Conservation (phyloP, 2,797 vertebrate genomes). For the Allobates femoralis region DNA sequence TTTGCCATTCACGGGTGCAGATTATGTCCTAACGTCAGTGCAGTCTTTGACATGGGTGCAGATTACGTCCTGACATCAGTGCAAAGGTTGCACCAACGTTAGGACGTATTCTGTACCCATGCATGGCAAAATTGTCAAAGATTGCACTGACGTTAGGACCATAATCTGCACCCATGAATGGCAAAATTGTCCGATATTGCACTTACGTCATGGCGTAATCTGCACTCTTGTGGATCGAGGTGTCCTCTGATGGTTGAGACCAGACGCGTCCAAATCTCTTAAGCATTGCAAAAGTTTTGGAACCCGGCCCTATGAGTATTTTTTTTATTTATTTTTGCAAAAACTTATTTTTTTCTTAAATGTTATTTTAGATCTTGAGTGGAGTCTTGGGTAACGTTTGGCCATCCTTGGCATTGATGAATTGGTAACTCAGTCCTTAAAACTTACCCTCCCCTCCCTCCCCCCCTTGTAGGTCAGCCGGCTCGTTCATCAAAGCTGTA, state of each 20-base stretch:
- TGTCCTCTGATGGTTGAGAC: constrained; percentile 71
- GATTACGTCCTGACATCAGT: no score
- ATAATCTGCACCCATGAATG: no score
- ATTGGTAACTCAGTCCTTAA: constrained; percentile 26
- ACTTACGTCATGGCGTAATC: constrained; percentile 80
- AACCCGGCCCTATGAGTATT: background rate
- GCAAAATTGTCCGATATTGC: constrained; percentile 70
- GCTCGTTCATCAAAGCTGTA: constrained; percentile 32
- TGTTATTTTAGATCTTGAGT: background rate
- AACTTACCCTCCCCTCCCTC: no score
- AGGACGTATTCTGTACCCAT: no score
- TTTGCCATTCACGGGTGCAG: no score
- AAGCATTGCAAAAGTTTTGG: background rate
- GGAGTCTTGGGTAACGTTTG: background rate
- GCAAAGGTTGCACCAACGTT: no score
- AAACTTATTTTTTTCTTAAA: background rate
- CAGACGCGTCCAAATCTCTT: constrained; percentile 70
- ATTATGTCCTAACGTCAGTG: no score
- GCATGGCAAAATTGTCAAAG: constrained; percentile 80
- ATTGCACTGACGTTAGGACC: no score
- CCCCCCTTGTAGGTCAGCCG: constrained; percentile 18
- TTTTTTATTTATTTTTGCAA: background rate
- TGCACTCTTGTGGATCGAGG: constrained; percentile 73
- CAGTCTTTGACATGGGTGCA: no score
- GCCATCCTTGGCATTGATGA: constrained; percentile 33